These are phyloP conservation scores for Eristalis tenax DNA, from an alignment of 2,888 invertebrate genomes.

Conservation along the genomic window DNA sequence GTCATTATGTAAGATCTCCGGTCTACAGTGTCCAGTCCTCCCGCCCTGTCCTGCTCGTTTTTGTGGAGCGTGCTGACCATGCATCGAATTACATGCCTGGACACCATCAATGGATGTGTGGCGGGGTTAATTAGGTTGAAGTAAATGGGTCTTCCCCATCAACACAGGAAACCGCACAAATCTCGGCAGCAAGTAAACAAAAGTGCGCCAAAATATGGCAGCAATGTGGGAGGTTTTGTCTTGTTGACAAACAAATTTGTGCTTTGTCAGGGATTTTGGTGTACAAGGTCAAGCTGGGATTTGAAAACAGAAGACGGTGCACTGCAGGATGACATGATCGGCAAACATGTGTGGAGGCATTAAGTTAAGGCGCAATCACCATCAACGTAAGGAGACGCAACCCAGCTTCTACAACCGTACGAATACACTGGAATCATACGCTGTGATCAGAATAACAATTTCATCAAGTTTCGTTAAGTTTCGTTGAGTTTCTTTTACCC, in stretches of 20 bases:
- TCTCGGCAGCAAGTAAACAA: constrained; percentile 3
- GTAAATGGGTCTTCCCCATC: constrained; percentile 51
- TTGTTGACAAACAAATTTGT: constrained; percentile 37
- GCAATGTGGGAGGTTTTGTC: constrained; percentile 60
- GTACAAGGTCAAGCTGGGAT: neutral
- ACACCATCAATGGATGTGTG: constrained; percentile 12
- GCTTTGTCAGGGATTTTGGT: neutral
- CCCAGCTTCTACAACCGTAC: too few relatives aligned
- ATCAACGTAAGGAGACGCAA: too few relatives aligned
- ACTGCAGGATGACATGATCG: too few relatives aligned
- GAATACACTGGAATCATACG: too few relatives aligned
- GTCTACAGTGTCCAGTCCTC: constrained; percentile 5
- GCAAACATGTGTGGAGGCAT: too few relatives aligned
- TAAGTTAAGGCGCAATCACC: too few relatives aligned
- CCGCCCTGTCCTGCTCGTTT: neutral
- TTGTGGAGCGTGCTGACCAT: constrained; percentile 49
- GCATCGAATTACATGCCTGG: constrained; percentile 61
- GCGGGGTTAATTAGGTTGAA: constrained; percentile 61
- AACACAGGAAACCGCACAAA: constrained; percentile 42
- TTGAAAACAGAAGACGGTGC: too few relatives aligned
- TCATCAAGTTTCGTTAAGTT: too few relatives aligned
- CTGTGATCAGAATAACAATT: too few relatives aligned
- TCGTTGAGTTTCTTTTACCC: too few relatives aligned
- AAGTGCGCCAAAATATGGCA: constrained; percentile 62
- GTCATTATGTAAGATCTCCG: constrained; percentile 57